These are phyloP conservation scores for Zaprionus capensis DNA, from an alignment of 1,140 invertebrate genomes.

Conservation along the genomic window DNA sequence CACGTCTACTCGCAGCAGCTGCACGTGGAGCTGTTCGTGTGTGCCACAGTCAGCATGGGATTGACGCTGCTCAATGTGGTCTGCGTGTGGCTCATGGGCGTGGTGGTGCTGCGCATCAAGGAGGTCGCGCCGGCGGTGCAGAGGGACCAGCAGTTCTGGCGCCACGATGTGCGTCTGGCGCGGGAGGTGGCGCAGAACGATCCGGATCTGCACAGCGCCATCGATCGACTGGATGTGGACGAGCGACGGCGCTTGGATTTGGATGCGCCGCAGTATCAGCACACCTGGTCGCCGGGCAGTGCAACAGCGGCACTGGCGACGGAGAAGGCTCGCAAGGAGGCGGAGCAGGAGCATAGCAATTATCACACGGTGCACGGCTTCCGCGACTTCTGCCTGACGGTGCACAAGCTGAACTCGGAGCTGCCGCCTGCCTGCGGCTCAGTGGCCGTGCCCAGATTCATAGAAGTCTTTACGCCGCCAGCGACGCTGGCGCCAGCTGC, in stretches of 20 bases:
- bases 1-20: constrained; percentile 85
- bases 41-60: constrained; percentile 88
- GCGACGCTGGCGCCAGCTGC: not conserved
- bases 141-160: constrained; percentile 86
- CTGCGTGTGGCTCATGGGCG: constrained; percentile 88
- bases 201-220: constrained; percentile 61
- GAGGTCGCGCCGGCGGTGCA: constrained; percentile 87
- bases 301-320: not conserved
- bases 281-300: constrained; percentile 54
- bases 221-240: constrained; percentile 50
- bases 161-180: constrained; percentile 87
- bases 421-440: not conserved
- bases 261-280: constrained; percentile 40
- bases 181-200: constrained; percentile 69
- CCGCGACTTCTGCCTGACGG: constrained; percentile 63
- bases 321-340: not conserved
- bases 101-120: constrained; percentile 90
- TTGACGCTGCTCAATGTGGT: constrained; percentile 89
- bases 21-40: constrained; percentile 86
- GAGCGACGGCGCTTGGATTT: constrained; percentile 33
- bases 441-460: constrained; percentile 34
- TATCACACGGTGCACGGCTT: constrained; percentile 71
- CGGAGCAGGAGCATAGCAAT: constrained; percentile 5
- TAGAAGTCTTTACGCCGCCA: constrained; percentile 43
- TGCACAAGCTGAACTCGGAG: constrained; percentile 51